Percentiles rank a stretch among this genome's conserved stretches.
phyloP scores from a whole-genome alignment of 2,888 invertebrate genomes.

The Scaptomyza tumidula region DNA sequence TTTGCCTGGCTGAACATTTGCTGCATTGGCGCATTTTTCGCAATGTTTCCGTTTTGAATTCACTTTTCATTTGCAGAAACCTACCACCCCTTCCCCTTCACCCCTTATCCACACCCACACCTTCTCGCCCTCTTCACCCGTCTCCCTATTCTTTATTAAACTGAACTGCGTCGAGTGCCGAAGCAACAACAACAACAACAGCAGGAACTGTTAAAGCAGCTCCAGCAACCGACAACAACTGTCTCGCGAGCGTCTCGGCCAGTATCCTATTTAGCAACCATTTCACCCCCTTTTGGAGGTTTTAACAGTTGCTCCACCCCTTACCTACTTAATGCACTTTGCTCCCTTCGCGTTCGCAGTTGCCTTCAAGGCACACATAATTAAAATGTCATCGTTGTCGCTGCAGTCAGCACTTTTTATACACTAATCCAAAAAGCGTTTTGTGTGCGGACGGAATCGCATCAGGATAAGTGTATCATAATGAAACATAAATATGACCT shows the following conservation, averaged over 20 bases:
- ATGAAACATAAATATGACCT: constrained; percentile 1
- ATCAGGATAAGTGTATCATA: background rate
- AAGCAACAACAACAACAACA: constrained; percentile 7
- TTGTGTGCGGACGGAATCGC: constrained; percentile 1
- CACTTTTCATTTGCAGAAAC: constrained; percentile 65
- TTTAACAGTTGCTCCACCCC: background rate
- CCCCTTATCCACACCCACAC: constrained; percentile 1
- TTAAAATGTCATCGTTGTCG: constrained; percentile 73
- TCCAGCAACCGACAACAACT: constrained; percentile 55
- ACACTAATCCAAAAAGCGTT: constrained; percentile 37
- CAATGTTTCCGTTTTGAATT: constrained; percentile 78
- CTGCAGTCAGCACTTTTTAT: constrained; percentile 58
- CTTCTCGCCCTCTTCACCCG: background rate
- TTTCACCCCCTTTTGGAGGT: background rate
- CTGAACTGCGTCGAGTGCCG: constrained; percentile 17
- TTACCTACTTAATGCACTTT: constrained; percentile 11
- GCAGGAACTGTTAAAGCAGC: constrained; percentile 13
- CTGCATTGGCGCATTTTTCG: constrained; percentile 77
- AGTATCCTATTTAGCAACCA: constrained; percentile 27
- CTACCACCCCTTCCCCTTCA: constrained; percentile 16
- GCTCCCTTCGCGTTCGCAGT: constrained; percentile 26
- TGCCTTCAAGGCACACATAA: constrained; percentile 73
- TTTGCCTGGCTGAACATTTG: constrained; percentile 49
- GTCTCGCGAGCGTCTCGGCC: constrained; percentile 74
- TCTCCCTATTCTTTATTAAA: constrained; percentile 1